phyloP scores from a whole-genome alignment of 2,888 invertebrate genomes.

The Stenchaetothrips biformis region DNA sequence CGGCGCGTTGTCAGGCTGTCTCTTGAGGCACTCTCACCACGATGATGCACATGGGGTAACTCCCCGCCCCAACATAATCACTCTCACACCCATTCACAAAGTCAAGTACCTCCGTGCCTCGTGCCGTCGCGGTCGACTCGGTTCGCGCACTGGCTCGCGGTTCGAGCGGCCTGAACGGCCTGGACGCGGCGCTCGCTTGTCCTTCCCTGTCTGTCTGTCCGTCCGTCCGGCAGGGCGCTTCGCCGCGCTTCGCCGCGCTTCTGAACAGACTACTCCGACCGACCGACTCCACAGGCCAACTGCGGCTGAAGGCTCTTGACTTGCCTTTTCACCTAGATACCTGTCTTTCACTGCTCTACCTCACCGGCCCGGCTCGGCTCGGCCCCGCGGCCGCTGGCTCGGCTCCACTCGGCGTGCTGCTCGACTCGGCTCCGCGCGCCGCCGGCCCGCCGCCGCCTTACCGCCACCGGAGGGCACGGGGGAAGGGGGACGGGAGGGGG shows the following conservation, averaged over 20 bases:
- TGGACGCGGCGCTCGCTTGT: no score
- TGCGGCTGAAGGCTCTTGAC: slow-evolving; percentile 10
- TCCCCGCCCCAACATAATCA: not conserved
- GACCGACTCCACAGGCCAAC: not conserved
- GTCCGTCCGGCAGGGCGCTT: not conserved
- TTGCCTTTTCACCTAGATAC: slow-evolving; percentile 19
- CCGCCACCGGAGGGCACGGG: not conserved
- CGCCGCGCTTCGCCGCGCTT: not conserved
- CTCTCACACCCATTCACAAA: not conserved
- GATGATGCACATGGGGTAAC: not conserved
- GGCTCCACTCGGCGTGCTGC: not conserved
- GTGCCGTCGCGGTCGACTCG: no score
- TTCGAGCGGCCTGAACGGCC: no score
- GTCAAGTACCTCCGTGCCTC: not conserved
- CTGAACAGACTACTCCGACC: not conserved
- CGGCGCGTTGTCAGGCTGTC: not conserved
- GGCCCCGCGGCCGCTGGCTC: not conserved
- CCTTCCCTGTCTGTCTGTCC: no score
- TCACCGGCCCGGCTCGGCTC: not conserved
- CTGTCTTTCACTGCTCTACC: not conserved
- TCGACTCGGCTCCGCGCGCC: not conserved
- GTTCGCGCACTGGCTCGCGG: no score
- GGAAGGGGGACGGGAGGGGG: no score
- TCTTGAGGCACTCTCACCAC: slow-evolving; percentile 9
- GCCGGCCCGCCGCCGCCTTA: not conserved